Base-by-base conservation (phyloP, 1,140 invertebrate genomes). In the Megathymus violae region DNA sequence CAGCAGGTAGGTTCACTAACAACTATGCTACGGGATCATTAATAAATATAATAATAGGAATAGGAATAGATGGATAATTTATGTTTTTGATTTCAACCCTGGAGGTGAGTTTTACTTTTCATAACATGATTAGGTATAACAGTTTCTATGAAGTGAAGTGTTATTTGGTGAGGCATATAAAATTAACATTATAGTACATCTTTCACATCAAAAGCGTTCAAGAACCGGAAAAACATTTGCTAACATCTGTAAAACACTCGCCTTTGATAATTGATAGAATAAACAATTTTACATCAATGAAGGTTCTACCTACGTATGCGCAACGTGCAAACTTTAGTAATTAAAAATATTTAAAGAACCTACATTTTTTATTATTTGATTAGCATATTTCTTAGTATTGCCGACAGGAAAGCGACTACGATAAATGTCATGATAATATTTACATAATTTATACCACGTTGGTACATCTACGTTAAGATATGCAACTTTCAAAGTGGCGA, bases 321-420 rank as follows among this genome's bases (percentile, higher is more conserved):
- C 54, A 43, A 68, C 51, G 65, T 62, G 68, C 65, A 59, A 66
- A 71, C 60, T 58, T 68, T 62, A 63, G 54, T 75, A 82, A 85
- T 85, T 80, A 82, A 78, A 80, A 74, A 62, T 46, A 74, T 75
- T 72, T 54, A 73, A 72, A 64, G 44, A 38, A 16, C 52, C 51
- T 38, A 43, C 61, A 59, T 62, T 65, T 70, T 71, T 65, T 68
- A 66, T 47, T 69, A 58, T 54, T 54, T 64, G 62, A 73, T 76
- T 78, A 74, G 59, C 75, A 74, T 77, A 70, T 67, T 76, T 74
- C 77, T 78, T 68, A 77, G 74, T 76, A 76, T 69, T 63, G 62
- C 69, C 70, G 74, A 72, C 74, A 72, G 69, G 70, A 78, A 76
- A 69, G 65, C 60, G 52, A 58, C 47, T 19, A 66, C 68, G 66